A percentile compares a stretch with the other conserved stretches of the same genome.
These are phyloP conservation scores for Cuculus canorus DNA, from an alignment of 2,797 vertebrate genomes.

Conservation along the genomic window DNA sequence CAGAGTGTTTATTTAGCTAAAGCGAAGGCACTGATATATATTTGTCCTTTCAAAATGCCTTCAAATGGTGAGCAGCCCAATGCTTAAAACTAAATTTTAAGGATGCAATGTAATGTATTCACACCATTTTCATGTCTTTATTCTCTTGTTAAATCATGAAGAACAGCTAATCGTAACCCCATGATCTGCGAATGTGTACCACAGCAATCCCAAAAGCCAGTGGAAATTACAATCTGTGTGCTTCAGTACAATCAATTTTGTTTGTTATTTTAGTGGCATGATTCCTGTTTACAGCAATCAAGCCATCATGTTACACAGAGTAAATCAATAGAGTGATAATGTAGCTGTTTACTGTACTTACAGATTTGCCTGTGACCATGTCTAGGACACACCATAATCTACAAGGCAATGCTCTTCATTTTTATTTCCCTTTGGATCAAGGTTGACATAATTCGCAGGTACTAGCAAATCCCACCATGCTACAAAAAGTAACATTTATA, in stretches of 20 bases:
- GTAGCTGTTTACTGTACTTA: conserved; percentile 57
- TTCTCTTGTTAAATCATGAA: neutral
- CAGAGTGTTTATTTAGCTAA: neutral
- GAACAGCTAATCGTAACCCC: neutral
- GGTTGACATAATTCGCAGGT: conserved; percentile 32
- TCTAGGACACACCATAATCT: neutral
- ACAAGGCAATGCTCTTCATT: neutral
- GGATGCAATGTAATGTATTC: neutral
- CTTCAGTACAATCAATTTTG: conserved; percentile 58
- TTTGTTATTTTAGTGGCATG: conserved; percentile 66
- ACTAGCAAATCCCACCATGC: conserved; percentile 20
- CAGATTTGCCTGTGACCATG: neutral
- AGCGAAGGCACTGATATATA: neutral
- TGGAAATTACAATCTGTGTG: conserved; percentile 44
- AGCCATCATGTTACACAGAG: conserved; percentile 14
- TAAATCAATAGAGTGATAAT: conserved; percentile 65
- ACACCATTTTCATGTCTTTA: neutral
- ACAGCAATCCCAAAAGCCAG: conserved; percentile 18
- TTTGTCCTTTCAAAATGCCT: neutral
- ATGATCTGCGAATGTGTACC: neutral
- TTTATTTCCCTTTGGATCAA: conserved; percentile 49
- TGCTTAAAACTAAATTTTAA: neutral
- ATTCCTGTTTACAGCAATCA: conserved; percentile 66
- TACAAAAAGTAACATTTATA: conserved; percentile 20
- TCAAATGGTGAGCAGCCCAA: neutral